Conservation (phyloP, 2,113 vertebrate genomes). For the Ellobius talpinus region DNA sequence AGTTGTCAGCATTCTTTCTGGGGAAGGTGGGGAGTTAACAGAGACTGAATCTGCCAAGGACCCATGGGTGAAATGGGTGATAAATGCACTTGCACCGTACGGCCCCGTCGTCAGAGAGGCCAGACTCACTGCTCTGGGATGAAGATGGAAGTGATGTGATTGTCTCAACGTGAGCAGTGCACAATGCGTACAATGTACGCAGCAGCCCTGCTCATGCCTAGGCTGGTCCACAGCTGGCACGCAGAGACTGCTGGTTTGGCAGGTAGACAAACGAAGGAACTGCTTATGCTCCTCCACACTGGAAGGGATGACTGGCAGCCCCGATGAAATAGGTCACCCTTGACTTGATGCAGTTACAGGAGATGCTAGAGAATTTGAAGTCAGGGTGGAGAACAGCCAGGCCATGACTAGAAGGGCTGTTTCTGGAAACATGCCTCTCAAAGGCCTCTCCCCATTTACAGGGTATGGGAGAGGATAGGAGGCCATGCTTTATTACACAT, state of each 20-base stretch:
- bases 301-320: not conserved
- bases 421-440: not conserved
- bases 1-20: not conserved
- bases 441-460: not conserved
- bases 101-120: not conserved
- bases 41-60: not conserved
- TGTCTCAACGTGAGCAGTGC: rapidly evolving
- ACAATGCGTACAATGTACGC: not conserved
- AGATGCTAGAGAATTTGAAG: not conserved
- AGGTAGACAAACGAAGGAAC: not conserved
- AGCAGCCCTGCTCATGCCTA: not conserved
- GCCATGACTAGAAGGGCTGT: not conserved
- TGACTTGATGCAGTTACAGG: not conserved
- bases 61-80: not conserved
- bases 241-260: too few relatives aligned
- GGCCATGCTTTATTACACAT: not conserved
- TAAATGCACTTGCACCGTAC: rapidly evolving
- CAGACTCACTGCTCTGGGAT: not conserved
- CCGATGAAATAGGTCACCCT: not conserved
- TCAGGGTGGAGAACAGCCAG: not conserved
- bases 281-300: not conserved
- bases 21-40: not conserved
- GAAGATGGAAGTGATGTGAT: not conserved
- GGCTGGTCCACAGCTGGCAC: not conserved
- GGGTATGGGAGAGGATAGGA: not conserved